A percentile compares a stretch with the other conserved stretches of the same genome.
Evolutionary conservation across 2,797 vertebrate species (phyloP).

Genomic region (Cuniculus paca): DNA sequence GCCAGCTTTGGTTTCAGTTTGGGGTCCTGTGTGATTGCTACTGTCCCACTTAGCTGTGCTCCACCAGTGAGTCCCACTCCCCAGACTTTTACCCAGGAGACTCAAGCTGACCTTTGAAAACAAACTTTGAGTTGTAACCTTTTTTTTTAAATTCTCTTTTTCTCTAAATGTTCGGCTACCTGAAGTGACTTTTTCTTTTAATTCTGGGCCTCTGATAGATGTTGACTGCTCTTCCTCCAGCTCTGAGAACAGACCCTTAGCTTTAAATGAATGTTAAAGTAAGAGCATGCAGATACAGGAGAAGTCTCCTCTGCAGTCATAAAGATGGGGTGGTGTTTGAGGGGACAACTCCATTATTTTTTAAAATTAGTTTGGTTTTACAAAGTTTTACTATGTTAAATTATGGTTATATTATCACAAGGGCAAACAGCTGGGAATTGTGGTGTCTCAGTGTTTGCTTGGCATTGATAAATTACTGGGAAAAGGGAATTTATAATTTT

Average conservation of each 20-base stretch:
- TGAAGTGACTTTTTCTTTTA: neutral
- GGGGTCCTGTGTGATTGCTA: neutral
- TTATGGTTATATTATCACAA: constrained; percentile 7
- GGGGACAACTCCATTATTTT: neutral
- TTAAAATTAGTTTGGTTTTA: constrained; percentile 46
- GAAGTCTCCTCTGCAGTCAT: neutral
- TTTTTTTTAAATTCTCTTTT: constrained; percentile 34
- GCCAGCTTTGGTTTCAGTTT: neutral
- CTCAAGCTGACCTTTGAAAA: constrained; percentile 13
- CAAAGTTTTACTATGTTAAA: neutral
- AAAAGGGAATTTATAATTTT: constrained; percentile 46
- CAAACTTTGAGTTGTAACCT: constrained; percentile 17
- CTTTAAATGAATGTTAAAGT: neutral
- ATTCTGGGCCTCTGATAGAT: neutral
- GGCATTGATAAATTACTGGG: neutral
- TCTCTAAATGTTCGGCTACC: constrained; percentile 50
- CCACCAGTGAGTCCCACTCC: neutral
- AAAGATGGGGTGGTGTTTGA: neutral
- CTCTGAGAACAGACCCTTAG: neutral
- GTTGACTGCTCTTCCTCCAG: neutral
- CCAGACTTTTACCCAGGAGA: neutral
- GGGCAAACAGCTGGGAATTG: neutral
- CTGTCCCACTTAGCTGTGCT: neutral
- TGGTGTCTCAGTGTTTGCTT: neutral
- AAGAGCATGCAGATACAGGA: neutral